Evolutionary conservation across 2,888 invertebrate species (phyloP).

Genomic region (Vesta saturnalis): DNA sequence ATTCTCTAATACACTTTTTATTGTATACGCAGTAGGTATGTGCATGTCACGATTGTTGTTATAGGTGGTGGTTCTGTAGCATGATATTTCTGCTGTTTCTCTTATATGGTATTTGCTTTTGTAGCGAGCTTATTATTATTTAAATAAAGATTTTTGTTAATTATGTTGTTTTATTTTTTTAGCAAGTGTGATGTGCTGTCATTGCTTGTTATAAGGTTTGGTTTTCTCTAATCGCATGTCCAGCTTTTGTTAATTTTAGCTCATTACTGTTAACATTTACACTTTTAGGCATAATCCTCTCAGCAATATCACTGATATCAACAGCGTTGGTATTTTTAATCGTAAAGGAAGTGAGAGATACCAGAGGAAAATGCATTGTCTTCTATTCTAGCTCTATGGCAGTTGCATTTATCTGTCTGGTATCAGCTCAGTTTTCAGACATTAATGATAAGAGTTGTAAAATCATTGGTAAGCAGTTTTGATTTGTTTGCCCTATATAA

Average conservation of each 20-base stretch:
- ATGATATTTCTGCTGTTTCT: not conserved
- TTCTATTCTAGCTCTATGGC: conserved; percentile 51
- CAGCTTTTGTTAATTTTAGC: no score
- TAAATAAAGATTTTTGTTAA: not conserved
- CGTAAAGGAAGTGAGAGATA: conserved; percentile 39
- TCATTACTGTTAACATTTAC: not conserved
- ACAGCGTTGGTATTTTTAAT: conserved; percentile 39
- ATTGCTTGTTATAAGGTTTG: not conserved
- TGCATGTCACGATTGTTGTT: not conserved
- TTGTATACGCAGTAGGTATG: conserved; percentile 36
- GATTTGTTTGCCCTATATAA: no score
- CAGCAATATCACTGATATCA: conserved; percentile 37
- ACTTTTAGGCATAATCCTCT: conserved; percentile 41
- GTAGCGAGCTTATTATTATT: not conserved
- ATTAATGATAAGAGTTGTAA: conserved; percentile 47
- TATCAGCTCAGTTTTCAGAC: conserved; percentile 46
- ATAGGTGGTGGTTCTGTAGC: not conserved
- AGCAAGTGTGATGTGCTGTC: not conserved
- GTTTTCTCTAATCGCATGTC: no score
- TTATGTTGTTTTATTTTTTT: not conserved
- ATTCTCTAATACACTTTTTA: conserved; percentile 23
- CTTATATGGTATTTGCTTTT: not conserved
- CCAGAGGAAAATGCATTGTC: conserved; percentile 52
- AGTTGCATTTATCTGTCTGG: conserved; percentile 50
- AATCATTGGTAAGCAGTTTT: conserved; percentile 52